Evolutionary conservation across 2,888 invertebrate genomes (phyloP), one percentile per base, ranked within the genome.

Genomic region (Scrobipalpa costella): DNA sequence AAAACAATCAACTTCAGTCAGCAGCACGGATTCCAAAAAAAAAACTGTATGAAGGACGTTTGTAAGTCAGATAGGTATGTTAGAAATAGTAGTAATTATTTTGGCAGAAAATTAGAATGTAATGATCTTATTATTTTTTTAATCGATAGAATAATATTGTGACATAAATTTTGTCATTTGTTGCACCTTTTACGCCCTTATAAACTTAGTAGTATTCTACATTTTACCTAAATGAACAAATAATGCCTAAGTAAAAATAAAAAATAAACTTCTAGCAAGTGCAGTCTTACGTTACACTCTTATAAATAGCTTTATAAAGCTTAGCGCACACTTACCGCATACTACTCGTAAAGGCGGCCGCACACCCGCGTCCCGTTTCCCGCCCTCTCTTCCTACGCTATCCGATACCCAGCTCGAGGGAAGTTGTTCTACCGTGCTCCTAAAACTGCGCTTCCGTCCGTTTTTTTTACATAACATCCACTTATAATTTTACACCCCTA

Each of bases 281-380:
- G n/a, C 44, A 44, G 44, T 44, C 44, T 44, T 44, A 44, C 44
- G 15, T n/a, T 44, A 13, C 13, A 13, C 13, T 13, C 21, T 52
- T 59, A 21, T 59, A 44, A 59, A 44, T 44, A 40, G 13, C 21
- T 9, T 11, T 36, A 21, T 36, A 57, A 62, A 47, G 57, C 57
- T 57, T 57, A 57, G 57, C 33, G 33, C 36, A 57, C 62, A 40
- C 34, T 50, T 33, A 15, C 19, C 19, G 44, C 62, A 57, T 9
- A 33, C 27, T 44, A n/a, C n/a, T n/a, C n/a, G n/a, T n/a, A 57
- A 62, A 77, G 77, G 73, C 73, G 69, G 66, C 68, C 71, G 69
- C 73, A 79, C 75, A 78, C 75, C 73, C 69, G 78, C 75, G 71
- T 78, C 77, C 76, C 74, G 78, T 81, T 78, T 81, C 81, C 79